A percentile compares a stretch with the other conserved stretches of the same genome.
Evolutionary conservation across 35 echinoderm and acorn worm species (phyloP).

Genomic region (Anneissia japonica): DNA sequence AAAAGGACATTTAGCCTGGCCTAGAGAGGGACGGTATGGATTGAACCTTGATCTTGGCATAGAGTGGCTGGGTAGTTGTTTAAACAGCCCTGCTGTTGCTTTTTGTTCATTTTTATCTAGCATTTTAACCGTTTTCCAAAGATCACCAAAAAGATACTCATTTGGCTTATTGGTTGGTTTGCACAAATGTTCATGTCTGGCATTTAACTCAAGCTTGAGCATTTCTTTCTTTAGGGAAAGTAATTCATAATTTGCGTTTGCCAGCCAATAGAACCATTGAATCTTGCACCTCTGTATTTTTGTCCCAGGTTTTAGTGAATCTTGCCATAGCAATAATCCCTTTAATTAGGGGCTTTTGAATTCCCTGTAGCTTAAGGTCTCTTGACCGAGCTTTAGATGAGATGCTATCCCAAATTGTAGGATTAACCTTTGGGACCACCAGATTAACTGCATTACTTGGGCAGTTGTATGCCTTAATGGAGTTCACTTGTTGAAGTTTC

Average conservation of each 20-base stretch:
- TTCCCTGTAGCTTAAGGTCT: constrained; percentile 18
- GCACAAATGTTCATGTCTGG: background rate
- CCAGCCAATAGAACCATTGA: background rate
- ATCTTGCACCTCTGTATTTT: background rate
- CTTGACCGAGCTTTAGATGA: background rate
- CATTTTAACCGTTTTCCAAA: background rate
- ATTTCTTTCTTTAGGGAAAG: background rate
- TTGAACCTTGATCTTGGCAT: too few relatives aligned
- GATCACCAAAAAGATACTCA: background rate
- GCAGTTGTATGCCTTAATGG: background rate
- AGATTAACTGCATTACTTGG: background rate
- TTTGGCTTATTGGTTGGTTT: background rate
- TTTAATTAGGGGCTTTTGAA: constrained; percentile 13
- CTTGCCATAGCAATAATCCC: background rate
- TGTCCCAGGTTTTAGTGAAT: background rate
- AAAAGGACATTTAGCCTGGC: too few relatives aligned
- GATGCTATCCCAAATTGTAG: background rate
- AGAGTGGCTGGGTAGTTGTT: background rate
- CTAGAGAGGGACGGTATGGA: too few relatives aligned
- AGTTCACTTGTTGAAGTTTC: background rate
- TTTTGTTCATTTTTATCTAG: background rate
- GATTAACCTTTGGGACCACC: constrained; percentile 1
- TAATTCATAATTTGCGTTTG: background rate
- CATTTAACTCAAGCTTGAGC: background rate
- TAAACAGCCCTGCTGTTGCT: background rate